Evolutionary conservation across 2,797 vertebrate genomes (phyloP).

Genomic region (Eulemur mongoz): DNA sequence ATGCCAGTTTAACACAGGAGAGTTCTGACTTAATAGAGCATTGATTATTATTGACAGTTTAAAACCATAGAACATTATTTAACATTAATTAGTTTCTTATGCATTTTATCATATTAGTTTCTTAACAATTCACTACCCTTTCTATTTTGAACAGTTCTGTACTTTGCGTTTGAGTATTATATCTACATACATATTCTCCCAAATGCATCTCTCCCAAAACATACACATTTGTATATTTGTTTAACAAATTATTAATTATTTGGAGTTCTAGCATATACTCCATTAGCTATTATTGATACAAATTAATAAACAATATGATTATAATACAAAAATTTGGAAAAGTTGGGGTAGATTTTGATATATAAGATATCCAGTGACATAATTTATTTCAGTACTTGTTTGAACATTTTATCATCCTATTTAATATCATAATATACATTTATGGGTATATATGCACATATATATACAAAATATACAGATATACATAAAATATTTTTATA

Average conservation of each 20-base stretch:
- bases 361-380: background rate
- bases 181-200: background rate
- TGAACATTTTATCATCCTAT: background rate
- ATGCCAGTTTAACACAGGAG: background rate
- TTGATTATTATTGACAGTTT: background rate
- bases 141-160: background rate
- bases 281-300: background rate
- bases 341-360: background rate
- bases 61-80: background rate
- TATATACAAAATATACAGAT: background rate
- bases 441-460: background rate
- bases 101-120: slow-evolving; percentile 11
- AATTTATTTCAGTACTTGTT: background rate
- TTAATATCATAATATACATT: background rate
- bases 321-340: background rate
- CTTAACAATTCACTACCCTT: background rate
- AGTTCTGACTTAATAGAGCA: background rate
- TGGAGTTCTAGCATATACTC: background rate
- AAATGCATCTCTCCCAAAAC: background rate
- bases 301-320: background rate
- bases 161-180: background rate
- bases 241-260: background rate
- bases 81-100: background rate
- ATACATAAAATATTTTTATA: background rate
- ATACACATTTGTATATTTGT: background rate